Percentiles rank a stretch among this genome's conserved stretches.
Conservation (phyloP, 1,140 invertebrate genomes). For the Arion vulgaris region DNA sequence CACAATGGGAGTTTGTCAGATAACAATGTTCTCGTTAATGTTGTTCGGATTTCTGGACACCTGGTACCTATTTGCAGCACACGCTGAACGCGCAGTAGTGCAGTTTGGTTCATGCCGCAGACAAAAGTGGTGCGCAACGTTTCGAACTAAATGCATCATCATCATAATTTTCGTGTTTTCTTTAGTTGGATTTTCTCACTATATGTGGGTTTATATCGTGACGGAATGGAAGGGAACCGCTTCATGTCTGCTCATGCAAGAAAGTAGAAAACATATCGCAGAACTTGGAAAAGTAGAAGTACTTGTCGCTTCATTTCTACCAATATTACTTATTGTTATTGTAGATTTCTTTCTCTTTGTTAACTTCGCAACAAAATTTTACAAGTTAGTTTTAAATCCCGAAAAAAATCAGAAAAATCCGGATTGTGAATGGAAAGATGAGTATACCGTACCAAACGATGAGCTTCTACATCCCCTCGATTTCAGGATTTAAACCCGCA, state of each 20-base stretch:
- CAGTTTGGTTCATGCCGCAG: conserved; percentile 15
- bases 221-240: background rate
- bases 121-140: conserved; percentile 30
- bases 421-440: background rate
- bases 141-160: conserved; percentile 38
- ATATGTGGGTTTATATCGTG: conserved; percentile 29
- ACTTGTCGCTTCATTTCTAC: conserved; percentile 21
- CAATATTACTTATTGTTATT: conserved; percentile 28
- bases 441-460: background rate
- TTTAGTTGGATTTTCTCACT: conserved; percentile 32
- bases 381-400: background rate
- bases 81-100: background rate
- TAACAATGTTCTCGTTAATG: conserved; percentile 43
- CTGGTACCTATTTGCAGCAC: conserved; percentile 33
- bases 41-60: conserved; percentile 43
- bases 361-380: background rate
- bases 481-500: background rate
- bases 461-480: background rate
- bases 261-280: conserved; percentile 20
- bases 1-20: conserved; percentile 50
- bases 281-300: conserved; percentile 28
- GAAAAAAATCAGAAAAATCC: background rate
- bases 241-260: conserved; percentile 18
- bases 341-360: conserved; percentile 23
- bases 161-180: conserved; percentile 36